phyloP scores from a whole-genome alignment of 23 tunicate species.

The Trididemnum nubilum region DNA sequence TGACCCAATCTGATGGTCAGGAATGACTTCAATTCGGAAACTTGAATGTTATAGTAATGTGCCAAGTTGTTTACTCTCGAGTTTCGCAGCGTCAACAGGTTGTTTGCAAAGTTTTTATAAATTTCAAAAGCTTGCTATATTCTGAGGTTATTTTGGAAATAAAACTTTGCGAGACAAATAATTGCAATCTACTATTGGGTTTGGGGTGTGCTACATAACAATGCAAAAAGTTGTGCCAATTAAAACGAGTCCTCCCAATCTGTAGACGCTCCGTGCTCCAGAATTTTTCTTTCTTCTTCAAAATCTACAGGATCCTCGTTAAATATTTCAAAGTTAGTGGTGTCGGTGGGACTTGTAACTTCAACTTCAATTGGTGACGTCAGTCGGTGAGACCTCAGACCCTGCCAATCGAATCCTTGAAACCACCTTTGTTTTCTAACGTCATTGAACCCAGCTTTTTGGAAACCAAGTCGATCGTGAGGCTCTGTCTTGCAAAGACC shows the following conservation, averaged over 20 bases:
- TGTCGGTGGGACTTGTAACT: slow-evolving; percentile 51
- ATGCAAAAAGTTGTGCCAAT: not conserved
- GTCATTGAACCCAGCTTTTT: slow-evolving; percentile 66
- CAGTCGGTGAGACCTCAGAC: slow-evolving; percentile 35
- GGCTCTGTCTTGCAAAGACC: slow-evolving; percentile 83
- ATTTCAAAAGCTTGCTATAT: no score
- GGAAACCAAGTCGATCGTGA: slow-evolving; percentile 68
- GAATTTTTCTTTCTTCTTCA: slow-evolving; percentile 39
- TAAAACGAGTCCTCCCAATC: slow-evolving; percentile 64
- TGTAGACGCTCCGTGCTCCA: slow-evolving; percentile 2
- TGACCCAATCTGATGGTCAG: no score
- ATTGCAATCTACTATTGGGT: no score
- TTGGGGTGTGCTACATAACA: no score
- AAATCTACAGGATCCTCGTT: slow-evolving; percentile 34
- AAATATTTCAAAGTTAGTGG: slow-evolving; percentile 42
- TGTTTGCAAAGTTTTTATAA: no score
- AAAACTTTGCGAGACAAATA: no score
- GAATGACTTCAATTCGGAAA: no score
- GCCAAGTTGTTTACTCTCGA: no score
- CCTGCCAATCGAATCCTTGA: slow-evolving; percentile 94
- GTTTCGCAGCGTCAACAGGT: no score
- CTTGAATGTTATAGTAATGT: no score
- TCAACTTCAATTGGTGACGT: slow-evolving; percentile 42
- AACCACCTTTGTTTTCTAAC: slow-evolving; percentile 88
- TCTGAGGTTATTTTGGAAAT: no score